Base-by-base conservation (phyloP, 1,140 invertebrate genomes). In the Pseudomyrmex concolor region DNA sequence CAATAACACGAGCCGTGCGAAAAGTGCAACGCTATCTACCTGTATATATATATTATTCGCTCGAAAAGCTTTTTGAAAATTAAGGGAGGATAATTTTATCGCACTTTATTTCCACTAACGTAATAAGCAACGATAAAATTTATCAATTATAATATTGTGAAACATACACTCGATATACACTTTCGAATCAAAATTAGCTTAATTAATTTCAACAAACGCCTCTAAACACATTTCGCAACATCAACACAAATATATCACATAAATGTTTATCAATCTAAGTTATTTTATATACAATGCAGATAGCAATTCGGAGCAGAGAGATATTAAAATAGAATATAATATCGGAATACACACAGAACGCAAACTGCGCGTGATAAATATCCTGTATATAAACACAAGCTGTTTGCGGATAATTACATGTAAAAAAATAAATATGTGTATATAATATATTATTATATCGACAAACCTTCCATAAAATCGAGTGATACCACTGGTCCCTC, bases 401-500 rank as follows among this genome's bases (percentile, higher is more conserved):
- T 34, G 34, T 34, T 34, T 34, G 34, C 0, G 5, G 34, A 34
- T 34, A 34, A 34, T 34, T 34, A 34, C 5, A 34, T 34, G 5
- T 34, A 34, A 34, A 34, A 34, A 34, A 25, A 25, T 25, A 25
- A 1, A 34, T 34, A 34, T 34, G 34, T 34, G 34, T 34, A 1
- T 34, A 34, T 34, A 34, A 34, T 34, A 7, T 25, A 25, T 25
- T 25, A 15, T 17, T 54, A 50, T 51, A n/a, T 60, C 34, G 15
- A 73, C 94, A 95, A 95, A 97, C 97, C 95, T 97, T 97, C 97
- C 97, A 98, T 70, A 96, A 94, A 89, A 98, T 97, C 57, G 97
- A 97, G 92, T 97, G 96, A 88, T 96, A 96, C 97, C 97, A 98
- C 91, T 98, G 97, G 94, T 98, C 97, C 91, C 97, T 95, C 9